These are phyloP conservation scores for Microtus pennsylvanicus DNA, from an alignment of 2,113 vertebrate genomes.

Conservation along the genomic window DNA sequence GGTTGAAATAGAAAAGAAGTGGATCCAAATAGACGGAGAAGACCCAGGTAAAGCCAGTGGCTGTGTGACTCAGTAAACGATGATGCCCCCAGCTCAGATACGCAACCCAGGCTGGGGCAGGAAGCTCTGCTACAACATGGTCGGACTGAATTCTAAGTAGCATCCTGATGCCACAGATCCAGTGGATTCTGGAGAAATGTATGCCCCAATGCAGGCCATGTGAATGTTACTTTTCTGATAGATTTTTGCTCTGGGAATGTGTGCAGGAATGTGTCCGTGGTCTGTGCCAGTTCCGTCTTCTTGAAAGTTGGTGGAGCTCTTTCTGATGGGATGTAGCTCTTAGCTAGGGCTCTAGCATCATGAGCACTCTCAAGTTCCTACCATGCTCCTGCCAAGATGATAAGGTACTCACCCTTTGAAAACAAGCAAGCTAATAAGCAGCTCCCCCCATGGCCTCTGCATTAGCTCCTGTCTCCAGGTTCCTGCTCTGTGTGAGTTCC, in stretches of 20 bases:
- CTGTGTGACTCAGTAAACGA: conserved; percentile 90
- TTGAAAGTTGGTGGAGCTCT: neutral
- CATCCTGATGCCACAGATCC: neutral
- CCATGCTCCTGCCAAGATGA: neutral
- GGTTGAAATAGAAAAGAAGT: conserved; percentile 98
- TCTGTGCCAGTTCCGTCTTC: neutral
- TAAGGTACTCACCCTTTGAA: neutral
- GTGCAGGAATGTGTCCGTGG: neutral
- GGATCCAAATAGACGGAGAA: conserved; percentile 92
- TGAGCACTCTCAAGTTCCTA: neutral
- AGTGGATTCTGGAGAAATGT: neutral
- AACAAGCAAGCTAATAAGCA: neutral
- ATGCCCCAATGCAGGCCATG: neutral
- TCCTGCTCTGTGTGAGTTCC: neutral
- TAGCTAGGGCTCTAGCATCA: neutral
- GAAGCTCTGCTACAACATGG: neutral
- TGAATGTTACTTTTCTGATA: neutral
- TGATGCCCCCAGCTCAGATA: neutral
- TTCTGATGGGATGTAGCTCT: neutral
- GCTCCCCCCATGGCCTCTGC: neutral
- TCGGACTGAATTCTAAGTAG: neutral
- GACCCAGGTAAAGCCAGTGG: conserved; percentile 90
- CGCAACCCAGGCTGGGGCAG: neutral
- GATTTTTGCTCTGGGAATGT: neutral
- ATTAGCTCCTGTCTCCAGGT: neutral